phyloP scores from a whole-genome alignment of 1,140 invertebrate genomes.

The Tetragnatha versicolor region DNA sequence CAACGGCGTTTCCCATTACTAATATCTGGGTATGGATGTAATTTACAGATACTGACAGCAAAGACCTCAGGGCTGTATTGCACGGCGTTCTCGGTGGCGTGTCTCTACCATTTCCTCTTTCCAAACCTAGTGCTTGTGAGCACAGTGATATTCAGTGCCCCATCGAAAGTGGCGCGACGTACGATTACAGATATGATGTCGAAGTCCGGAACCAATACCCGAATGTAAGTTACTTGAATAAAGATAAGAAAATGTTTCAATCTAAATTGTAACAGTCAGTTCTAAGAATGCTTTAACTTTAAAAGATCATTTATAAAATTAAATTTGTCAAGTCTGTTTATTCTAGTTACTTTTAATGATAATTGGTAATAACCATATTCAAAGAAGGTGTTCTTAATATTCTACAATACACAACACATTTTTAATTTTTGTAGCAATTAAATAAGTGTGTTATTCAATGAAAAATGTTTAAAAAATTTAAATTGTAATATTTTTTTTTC shows the following conservation, averaged over 20 bases:
- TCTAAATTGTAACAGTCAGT: no score
- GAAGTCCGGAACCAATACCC: constrained; percentile 73
- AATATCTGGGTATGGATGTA: background rate
- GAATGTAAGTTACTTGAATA: constrained; percentile 68
- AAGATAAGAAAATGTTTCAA: no score
- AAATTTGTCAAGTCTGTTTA: no score
- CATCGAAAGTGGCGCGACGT: constrained; percentile 67
- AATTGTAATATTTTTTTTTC: background rate
- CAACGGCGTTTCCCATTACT: background rate
- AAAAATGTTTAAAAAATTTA: no score
- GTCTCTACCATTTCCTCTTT: constrained; percentile 75
- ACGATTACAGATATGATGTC: constrained; percentile 70
- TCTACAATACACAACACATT: no score
- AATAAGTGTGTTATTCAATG: no score
- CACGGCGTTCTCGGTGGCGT: constrained; percentile 75
- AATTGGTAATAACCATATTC: no score
- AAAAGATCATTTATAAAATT: no score
- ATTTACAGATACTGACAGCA: constrained; percentile 40
- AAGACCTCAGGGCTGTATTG: constrained; percentile 66
- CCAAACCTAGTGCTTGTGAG: constrained; percentile 74
- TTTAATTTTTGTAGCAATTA: no score
- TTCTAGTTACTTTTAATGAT: no score
- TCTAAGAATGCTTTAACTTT: no score
- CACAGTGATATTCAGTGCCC: constrained; percentile 73
- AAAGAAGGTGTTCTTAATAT: no score